Base-by-base conservation (phyloP, 2,113 vertebrate species). In the Apistogramma diplotaenia region DNA sequence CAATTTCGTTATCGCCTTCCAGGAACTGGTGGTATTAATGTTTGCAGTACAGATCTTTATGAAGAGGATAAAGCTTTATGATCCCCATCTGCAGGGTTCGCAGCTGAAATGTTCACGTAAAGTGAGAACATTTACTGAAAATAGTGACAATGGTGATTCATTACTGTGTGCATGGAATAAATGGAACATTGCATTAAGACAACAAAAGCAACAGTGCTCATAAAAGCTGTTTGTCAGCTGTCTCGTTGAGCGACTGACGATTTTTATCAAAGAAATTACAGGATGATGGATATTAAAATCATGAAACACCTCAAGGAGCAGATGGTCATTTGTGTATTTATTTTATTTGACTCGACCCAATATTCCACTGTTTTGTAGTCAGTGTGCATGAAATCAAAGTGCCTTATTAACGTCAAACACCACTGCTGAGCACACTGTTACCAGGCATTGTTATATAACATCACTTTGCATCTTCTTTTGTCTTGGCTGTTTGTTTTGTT, bases 1-100 rank as follows among this genome's bases (percentile, higher is more conserved):
- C 25, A 2, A 56, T 71, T 31, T 71, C 54, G 80, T 21, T 29
- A 40, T 35, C n/a, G 10, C 65, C 55, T 76, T 76, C 74, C 76
- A 65, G 61, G 55, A 87, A 74, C 6, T 78, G 15, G 1, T 70
- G 43, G 8, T 29, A 31, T 29, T n/a, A 65, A 31, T 83, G 78
- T 85, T 83, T 75, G 65, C 8, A 3, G 1, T 49, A 27, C 35
- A 46, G 2, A 29, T 80, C 23, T 84, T 80, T 43, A 83, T 59
- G 58, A 76, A 37, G 25, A 49, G 33, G 29, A 74, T 58, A 10
- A 51, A 81, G 46, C 35, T 83, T 86, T 84, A 77, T 13, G 31
- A 74, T 67, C 21, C 25, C 29, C 40, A 35, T 75, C 74, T 78
- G 11, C 25, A 74, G 18, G 67, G 29, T 78, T 81, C 74, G 43